These are phyloP conservation scores for Amphiprion ocellaris DNA, from an alignment of 2,113 vertebrate genomes.

Conservation along the genomic window DNA sequence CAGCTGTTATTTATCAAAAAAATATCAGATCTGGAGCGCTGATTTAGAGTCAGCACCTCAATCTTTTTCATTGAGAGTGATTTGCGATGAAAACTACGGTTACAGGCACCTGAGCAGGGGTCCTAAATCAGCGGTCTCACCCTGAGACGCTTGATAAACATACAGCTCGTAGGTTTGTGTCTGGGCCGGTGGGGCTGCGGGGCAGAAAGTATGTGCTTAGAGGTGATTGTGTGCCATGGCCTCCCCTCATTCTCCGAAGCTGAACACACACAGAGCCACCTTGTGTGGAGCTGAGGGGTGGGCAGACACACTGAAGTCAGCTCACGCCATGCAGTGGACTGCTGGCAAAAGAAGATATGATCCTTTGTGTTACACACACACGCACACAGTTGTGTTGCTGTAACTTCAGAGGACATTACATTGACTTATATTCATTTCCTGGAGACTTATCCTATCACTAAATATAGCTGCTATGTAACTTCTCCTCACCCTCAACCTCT, in stretches of 20 bases:
- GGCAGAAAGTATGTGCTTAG: constrained; percentile 80
- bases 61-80: constrained; percentile 51
- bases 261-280: constrained; percentile 85
- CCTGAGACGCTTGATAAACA: constrained; percentile 78
- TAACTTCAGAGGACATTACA: not conserved
- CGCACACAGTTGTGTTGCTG: not conserved
- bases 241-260: constrained; percentile 80
- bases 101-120: constrained; percentile 49
- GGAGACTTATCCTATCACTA: not conserved
- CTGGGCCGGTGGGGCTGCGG: constrained; percentile 70
- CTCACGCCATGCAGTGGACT: constrained; percentile 66
- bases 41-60: constrained; percentile 59
- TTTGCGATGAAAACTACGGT: constrained; percentile 58
- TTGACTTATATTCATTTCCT: not conserved
- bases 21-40: constrained; percentile 51
- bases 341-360: constrained; percentile 50
- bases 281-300: constrained; percentile 79
- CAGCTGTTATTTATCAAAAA: constrained; percentile 50
- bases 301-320: constrained; percentile 75
- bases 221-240: constrained; percentile 73
- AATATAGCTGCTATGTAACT: not conserved
- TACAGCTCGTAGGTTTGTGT: constrained; percentile 70
- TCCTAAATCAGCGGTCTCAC: constrained; percentile 75
- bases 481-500: not conserved
- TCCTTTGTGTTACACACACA: constrained; percentile 30